Base-by-base conservation (phyloP, 2,797 vertebrate species). In the Neostethus bicornis region DNA sequence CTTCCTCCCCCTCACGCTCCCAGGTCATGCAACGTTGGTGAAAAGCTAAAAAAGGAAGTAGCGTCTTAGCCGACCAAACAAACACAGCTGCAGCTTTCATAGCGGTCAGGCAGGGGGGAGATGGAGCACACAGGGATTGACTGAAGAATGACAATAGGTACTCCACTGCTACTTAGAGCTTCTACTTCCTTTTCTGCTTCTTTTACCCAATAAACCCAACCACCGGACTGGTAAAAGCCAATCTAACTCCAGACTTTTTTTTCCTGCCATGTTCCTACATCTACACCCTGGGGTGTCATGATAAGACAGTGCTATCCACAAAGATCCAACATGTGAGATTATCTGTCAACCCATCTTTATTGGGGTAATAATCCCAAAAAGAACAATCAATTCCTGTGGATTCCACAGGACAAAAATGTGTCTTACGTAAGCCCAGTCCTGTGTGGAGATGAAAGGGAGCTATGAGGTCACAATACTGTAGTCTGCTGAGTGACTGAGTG, bases 51-150 rank as follows among this genome's bases (percentile, higher is more conserved):
- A 87, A 85, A 91, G 91, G 89, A 91, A 92, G 90, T 84, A 66
- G 84, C 59, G 67, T 91, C 87, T 90, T 88, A 90, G 83, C 79
- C 79, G 66, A 85, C 83, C 90, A 91, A 91, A 90, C 90, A 92
- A 92, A 92, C 90, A 91, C 91, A 92, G 90, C 92, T 92, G 90
- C 85, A 80, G 84, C 86, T 86, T 86, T 90, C 75, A 89, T 81
- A 77, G 48, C 25, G 2, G 47, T 68, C 79, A 83, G 75, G 85
- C 73, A 84, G 80, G 86, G 86, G 83, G 81, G 80, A 84, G 81
- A 79, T 79, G 77, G 78, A 83, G 80, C 75, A 80, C 70, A 66
- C 60, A 66, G 77, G 79, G 84, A 83, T 59, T 80, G 85, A 88
- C 71, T 84, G 82, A 83, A 82, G 83, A 87, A 87, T 88, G 82